phyloP scores from a whole-genome alignment of 2,888 invertebrate genomes.

The Dryococelus australis region DNA sequence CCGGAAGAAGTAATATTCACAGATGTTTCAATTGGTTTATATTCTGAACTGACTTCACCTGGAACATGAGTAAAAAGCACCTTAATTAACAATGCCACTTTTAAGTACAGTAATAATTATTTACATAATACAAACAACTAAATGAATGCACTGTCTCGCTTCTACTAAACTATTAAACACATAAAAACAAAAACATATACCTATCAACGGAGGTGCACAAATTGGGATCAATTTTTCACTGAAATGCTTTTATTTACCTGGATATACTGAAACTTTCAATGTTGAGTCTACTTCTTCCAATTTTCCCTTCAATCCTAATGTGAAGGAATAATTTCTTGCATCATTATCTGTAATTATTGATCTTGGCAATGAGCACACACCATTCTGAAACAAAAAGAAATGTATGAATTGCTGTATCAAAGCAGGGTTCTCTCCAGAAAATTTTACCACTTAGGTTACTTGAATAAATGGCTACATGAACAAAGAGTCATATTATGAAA shows the following conservation, averaged over 20 bases:
- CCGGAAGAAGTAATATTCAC: not conserved
- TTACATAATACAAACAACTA: too few relatives aligned
- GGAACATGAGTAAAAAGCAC: not conserved
- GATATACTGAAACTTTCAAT: not conserved
- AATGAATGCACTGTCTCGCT: too few relatives aligned
- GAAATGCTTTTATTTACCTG: not conserved
- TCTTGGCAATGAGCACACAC: not conserved
- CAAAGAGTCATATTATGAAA: too few relatives aligned
- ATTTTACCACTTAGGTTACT: too few relatives aligned
- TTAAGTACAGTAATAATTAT: too few relatives aligned
- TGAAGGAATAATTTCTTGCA: slow-evolving; percentile 8
- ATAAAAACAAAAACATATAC: too few relatives aligned
- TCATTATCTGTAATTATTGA: slow-evolving; percentile 13
- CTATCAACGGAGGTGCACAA: too few relatives aligned
- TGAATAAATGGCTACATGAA: too few relatives aligned
- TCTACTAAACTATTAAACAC: too few relatives aligned
- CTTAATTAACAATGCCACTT: too few relatives aligned
- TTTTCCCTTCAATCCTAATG: not conserved
- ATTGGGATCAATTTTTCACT: too few relatives aligned
- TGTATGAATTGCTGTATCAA: not conserved
- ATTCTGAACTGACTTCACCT: not conserved
- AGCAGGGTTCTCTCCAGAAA: too few relatives aligned
- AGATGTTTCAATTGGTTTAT: not conserved
- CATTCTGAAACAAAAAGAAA: not conserved
- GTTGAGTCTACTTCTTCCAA: slow-evolving; percentile 10